A percentile compares a stretch with the other conserved stretches of the same genome.
phyloP scores from a whole-genome alignment of 1,140 invertebrate genomes.

The Artemia franciscana region DNA sequence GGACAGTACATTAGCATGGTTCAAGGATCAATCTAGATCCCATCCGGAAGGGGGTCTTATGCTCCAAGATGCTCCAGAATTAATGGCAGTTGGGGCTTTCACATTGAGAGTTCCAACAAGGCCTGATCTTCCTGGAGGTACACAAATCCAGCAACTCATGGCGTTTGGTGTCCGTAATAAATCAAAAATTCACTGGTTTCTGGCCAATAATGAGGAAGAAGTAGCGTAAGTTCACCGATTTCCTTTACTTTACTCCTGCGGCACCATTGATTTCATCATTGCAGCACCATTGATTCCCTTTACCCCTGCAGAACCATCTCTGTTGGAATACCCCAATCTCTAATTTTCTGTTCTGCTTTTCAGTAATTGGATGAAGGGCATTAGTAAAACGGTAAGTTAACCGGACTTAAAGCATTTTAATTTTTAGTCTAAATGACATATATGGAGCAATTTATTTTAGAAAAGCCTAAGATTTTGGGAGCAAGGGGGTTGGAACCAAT shows the following conservation, averaged over 20 bases:
- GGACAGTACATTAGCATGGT: slow-evolving; percentile 19
- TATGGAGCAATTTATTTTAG: too few species aligned
- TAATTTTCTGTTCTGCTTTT: too few species aligned
- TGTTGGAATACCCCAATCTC: too few species aligned
- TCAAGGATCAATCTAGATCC: slow-evolving; percentile 15
- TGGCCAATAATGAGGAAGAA: slow-evolving; percentile 15
- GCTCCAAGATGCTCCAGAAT: slow-evolving; percentile 19
- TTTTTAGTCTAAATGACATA: too few species aligned
- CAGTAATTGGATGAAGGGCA: too few species aligned
- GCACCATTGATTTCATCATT: too few species aligned
- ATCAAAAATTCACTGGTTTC: slow-evolving; percentile 16
- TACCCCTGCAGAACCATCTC: too few species aligned
- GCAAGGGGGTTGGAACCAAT: too few species aligned
- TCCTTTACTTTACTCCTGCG: slow-evolving; percentile 3
- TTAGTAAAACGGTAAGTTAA: too few species aligned
- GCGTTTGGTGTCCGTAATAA: slow-evolving; percentile 17
- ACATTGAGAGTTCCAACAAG: slow-evolving; percentile 16
- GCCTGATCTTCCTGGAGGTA: slow-evolving; percentile 15
- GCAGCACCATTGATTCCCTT: too few species aligned
- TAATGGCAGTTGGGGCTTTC: slow-evolving; percentile 19
- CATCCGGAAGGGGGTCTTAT: slow-evolving; percentile 16
- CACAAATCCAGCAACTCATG: slow-evolving; percentile 14
- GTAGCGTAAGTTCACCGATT: slow-evolving; percentile 13
- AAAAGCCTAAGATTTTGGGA: too few species aligned
- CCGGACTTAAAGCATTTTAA: too few species aligned